Percentiles rank a stretch among this genome's conserved stretches.
Evolutionary conservation across 53 echinoderm and acorn worm genomes (phyloP).

Genomic region (Paracentrotus lividus): DNA sequence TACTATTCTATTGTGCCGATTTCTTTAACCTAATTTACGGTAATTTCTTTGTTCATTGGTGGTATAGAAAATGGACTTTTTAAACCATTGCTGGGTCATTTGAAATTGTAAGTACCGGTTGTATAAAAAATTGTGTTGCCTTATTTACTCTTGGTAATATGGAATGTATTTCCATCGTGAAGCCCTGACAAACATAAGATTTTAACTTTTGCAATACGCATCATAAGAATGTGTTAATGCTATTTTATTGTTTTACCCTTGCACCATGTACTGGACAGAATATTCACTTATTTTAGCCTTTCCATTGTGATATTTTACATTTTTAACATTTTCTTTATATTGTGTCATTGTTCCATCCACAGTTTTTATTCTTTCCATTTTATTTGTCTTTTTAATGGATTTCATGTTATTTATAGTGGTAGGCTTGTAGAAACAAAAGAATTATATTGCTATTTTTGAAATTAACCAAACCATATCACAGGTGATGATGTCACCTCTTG

Average conservation of each 20-base stretch:
- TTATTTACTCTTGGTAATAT: neutral
- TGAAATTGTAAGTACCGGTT: neutral
- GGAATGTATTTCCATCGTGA: neutral
- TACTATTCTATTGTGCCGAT: neutral
- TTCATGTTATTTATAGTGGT: slow-evolving; percentile 25
- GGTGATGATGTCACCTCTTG: neutral
- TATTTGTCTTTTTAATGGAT: neutral
- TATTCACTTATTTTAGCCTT: neutral
- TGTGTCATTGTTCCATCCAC: neutral
- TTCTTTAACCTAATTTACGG: neutral
- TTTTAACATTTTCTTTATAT: neutral
- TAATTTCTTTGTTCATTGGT: neutral
- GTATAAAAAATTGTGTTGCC: neutral
- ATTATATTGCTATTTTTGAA: neutral
- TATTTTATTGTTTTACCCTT: neutral
- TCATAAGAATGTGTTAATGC: neutral
- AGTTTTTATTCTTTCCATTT: neutral
- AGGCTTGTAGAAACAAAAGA: neutral
- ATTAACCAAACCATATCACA: neutral
- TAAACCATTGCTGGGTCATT: neutral
- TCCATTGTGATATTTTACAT: slow-evolving; percentile 12
- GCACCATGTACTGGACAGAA: neutral
- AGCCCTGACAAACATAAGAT: too few species aligned
- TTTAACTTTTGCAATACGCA: neutral
- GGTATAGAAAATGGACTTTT: neutral